Base-by-base conservation (phyloP, 2,113 vertebrate species). In the Dicaeum eximium region DNA sequence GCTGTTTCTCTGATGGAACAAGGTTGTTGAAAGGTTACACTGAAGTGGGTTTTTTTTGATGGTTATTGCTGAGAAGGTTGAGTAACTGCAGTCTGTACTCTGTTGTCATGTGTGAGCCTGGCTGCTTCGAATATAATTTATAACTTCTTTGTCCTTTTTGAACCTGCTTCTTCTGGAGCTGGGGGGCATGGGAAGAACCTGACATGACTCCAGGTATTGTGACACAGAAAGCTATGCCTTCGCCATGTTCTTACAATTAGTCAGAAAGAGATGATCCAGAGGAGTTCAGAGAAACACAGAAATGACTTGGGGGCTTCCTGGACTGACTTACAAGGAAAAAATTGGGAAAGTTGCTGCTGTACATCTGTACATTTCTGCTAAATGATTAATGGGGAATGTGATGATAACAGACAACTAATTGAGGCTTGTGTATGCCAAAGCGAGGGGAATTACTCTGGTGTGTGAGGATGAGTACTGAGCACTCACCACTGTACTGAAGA, bases 341-440 rank as follows among this genome's bases (percentile, higher is more conserved):
- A 88, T 60, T 28, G 58, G 73, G 85, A 96, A 88, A 92, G 82
- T 40, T 83, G 51, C 51, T 82, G 51, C 67, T 61, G 14, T 53
- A 54, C 31, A 17, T 78, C 75, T 95, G 47, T 60, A 56, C 20
- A 35, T 31, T 48, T 95, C 65, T 95, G 78, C 84, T 73, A 92
- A 93, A 72, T 86, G 92, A 96, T 92, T 95, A 92, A 96, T 86
- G 82, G 51, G 71, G 82, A 74, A 88, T 74, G 75, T 61, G 88
- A 88, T 95, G 94, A 96, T 93, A 95, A 84, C 64, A 31, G 16
- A 10, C 37, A 81, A 53, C 75, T 94, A 93, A 96, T 86, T 94
- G 69, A 73, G 37, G 85, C 75, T 83, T 88, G 56, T 54, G 61
- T 60, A 74, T 80, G 75, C 51, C 74, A 88, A 86, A 88, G 60